phyloP scores from a whole-genome alignment of 2,888 invertebrate species.

The Pollenia labialis region DNA sequence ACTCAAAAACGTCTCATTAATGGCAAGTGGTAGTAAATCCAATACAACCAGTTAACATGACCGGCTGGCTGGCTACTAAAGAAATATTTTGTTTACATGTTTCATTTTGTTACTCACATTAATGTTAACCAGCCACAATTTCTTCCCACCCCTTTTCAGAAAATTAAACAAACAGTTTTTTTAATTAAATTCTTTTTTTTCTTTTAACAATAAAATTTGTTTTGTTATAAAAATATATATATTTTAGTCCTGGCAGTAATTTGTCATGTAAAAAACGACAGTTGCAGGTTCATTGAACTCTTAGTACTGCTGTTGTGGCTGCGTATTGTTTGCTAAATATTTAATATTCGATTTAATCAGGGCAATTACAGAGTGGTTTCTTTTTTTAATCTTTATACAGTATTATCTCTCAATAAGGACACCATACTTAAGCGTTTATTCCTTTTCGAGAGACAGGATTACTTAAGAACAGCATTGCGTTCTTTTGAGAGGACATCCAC shows the following conservation, averaged over 20 bases:
- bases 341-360: constrained; percentile 28
- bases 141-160: not conserved
- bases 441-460: too few species aligned
- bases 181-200: not conserved
- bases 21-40: constrained; percentile 17
- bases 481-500: too few species aligned
- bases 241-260: not conserved
- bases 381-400: not conserved
- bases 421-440: too few species aligned
- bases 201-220: not conserved
- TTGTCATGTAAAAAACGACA: not conserved
- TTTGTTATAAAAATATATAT: not conserved
- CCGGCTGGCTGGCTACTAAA: constrained; percentile 14
- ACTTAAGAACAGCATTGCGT: too few species aligned
- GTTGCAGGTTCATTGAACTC: constrained; percentile 21
- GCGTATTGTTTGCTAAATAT: not conserved
- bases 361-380: not conserved
- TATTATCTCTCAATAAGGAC: too few species aligned
- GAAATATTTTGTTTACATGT: constrained; percentile 7
- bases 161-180: not conserved
- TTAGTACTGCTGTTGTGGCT: not conserved
- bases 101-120: not conserved
- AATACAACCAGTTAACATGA: constrained; percentile 16
- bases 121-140: not conserved
- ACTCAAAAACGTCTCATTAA: constrained; percentile 12